Base-by-base conservation (phyloP, 2,797 vertebrate genomes). In the Onychomys torridus region DNA sequence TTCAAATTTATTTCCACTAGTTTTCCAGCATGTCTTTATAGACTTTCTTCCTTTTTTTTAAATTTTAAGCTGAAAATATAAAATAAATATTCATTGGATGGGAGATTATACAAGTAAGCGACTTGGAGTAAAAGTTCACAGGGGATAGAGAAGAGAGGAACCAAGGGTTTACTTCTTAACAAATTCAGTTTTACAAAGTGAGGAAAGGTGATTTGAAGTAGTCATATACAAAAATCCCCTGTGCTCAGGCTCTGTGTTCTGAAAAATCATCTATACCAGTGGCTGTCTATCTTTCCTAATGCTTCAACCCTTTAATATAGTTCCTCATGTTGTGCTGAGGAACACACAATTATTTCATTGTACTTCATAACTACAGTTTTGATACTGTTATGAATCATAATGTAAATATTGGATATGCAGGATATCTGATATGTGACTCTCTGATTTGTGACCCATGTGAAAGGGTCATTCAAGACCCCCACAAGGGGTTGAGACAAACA, bases 1-100 rank as follows among this genome's bases (percentile, higher is more conserved):
- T 89, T 95, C 75, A 78, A 40, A 32, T 95, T 94, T 89, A 55
- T 82, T 96, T 92, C 83, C 40, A 32, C 34, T 85, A 34, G 40
- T 86, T 89, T 75, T 78, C 57, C 65, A 52, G 46, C 32, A 32
- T 85, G 84, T 43, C 13, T 89, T 65, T 40, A 63, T n/a, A 92
- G 75, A 25, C 23, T 92, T 96, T 84, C 23, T 86, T 73, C 3
- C 71, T 67, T 79, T 17, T 75, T 23, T 9, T 11, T 3, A 27
- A 34, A 63, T 76, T 93, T 91, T 29, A 81, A 97, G 89, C 91
- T 71, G 52, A n/a, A 94, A 95, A 90, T 71, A 79, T 0, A 0
- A 89, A 94, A 87, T 27, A 90, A 71, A 75, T 65, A 27, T 2
- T 49, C 14, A 76, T 65, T 57, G 61, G 57, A 59, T 89, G 57